phyloP scores from a whole-genome alignment of 2,113 vertebrate species.

The Takifugu flavidus region DNA sequence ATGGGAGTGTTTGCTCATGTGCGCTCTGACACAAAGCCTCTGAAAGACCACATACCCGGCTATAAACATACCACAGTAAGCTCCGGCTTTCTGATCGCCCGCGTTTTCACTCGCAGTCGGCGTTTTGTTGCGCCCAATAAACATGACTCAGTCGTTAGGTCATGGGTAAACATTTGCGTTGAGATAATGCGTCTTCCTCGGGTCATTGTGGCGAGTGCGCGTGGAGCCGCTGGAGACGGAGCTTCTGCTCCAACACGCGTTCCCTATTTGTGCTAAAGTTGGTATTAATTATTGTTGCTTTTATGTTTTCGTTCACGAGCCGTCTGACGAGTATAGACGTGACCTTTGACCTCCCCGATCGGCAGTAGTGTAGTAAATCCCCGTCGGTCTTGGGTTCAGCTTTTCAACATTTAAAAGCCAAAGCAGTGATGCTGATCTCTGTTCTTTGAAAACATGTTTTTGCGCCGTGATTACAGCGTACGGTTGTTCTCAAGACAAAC shows the following conservation, averaged over 20 bases:
- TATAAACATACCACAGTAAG: constrained; percentile 52
- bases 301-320: background rate
- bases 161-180: constrained; percentile 55
- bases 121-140: constrained; percentile 56
- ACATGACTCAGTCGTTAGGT: constrained; percentile 57
- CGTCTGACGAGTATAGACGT: background rate
- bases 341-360: constrained; percentile 3
- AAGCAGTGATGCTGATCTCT: background rate
- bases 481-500: constrained; percentile 73
- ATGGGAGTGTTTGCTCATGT: constrained; percentile 37
- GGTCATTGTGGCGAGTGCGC: constrained; percentile 14
- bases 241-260: constrained; percentile 10
- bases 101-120: constrained; percentile 58
- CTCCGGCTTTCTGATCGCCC: constrained; percentile 49
- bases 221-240: constrained; percentile 1
- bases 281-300: background rate
- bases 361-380: background rate
- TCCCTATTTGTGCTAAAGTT: too few species aligned
- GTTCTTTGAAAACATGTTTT: constrained; percentile 40
- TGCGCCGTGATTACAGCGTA: constrained; percentile 67
- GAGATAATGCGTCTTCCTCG: constrained; percentile 42
- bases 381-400: too few species aligned
- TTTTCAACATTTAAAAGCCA: too few species aligned
- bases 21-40: constrained; percentile 42
- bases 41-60: constrained; percentile 43